Evolutionary conservation across 2,888 invertebrate genomes (phyloP).

Genomic region (Athrips mouffetella): DNA sequence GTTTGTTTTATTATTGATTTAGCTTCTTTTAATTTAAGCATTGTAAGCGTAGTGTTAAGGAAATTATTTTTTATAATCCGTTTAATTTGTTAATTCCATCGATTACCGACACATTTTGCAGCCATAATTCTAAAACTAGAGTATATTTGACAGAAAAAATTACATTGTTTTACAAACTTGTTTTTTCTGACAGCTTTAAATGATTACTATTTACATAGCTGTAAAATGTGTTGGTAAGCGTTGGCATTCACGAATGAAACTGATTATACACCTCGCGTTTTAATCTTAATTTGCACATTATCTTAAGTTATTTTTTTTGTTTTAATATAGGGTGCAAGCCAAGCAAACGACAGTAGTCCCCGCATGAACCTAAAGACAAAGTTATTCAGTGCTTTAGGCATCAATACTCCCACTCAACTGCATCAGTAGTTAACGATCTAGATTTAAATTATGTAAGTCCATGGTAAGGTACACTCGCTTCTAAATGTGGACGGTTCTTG

Average conservation of each 20-base stretch:
- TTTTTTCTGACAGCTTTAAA: no score
- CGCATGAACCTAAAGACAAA: constrained; percentile 90
- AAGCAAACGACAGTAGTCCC: constrained; percentile 83
- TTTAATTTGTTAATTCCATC: no score
- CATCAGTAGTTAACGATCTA: constrained; percentile 54
- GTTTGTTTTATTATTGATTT: background rate
- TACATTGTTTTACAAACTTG: no score
- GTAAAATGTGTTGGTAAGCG: no score
- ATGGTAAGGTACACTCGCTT: constrained; percentile 41
- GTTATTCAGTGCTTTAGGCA: constrained; percentile 90
- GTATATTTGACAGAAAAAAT: no score
- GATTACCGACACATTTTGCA: no score
- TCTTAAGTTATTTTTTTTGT: constrained; percentile 63
- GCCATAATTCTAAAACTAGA: no score
- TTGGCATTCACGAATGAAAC: no score
- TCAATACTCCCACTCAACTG: constrained; percentile 80
- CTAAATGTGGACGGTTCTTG: constrained; percentile 33
- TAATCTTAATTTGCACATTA: constrained; percentile 51
- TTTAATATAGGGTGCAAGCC: constrained; percentile 81
- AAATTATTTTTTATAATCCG: no score
- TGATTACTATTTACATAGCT: no score
- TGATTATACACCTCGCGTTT: constrained; percentile 28
- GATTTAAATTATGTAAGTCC: constrained; percentile 16
- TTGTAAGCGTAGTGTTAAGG: background rate
- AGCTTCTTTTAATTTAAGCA: background rate